Percentiles rank a stretch among this genome's conserved stretches.
Conservation (phyloP, 2,888 invertebrate species). For the Rambutsinella grinnellia region DNA sequence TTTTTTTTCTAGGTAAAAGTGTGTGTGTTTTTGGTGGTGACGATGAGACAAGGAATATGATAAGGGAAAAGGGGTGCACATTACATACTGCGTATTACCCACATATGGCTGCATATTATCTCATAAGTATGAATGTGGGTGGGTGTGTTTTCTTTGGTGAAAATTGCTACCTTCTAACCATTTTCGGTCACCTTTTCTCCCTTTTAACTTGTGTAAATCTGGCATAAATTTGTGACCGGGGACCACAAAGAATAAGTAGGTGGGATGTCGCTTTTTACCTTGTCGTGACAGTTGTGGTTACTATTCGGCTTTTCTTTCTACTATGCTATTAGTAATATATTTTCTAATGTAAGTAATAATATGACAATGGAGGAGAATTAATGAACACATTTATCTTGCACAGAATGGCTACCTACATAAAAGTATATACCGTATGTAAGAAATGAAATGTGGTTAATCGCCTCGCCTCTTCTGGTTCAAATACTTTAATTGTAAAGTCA, state of each 20-base stretch:
- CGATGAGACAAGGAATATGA: constrained; percentile 12
- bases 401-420: too few species aligned
- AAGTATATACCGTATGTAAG: too few species aligned
- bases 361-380: too few species aligned
- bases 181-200: constrained; percentile 30
- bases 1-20: constrained; percentile 6
- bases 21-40: background rate
- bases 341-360: too few species aligned
- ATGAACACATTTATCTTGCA: too few species aligned
- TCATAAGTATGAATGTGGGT: constrained; percentile 4
- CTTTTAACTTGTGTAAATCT: constrained; percentile 25
- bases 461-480: too few species aligned
- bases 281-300: constrained; percentile 13
- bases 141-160: constrained; percentile 17
- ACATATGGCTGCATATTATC: constrained; percentile 29
- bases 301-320: too few species aligned
- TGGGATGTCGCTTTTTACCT: constrained; percentile 1
- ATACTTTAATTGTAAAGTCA: too few species aligned
- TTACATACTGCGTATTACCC: constrained; percentile 5
- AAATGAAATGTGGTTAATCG: too few species aligned
- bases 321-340: too few species aligned
- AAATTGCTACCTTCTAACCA: constrained; percentile 31
- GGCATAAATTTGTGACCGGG: constrained; percentile 33
- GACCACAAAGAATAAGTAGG: constrained; percentile 7
- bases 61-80: constrained; percentile 23